These are phyloP conservation scores for Eristalis arbustorum DNA, from an alignment of 2,888 invertebrate genomes.

Conservation along the genomic window DNA sequence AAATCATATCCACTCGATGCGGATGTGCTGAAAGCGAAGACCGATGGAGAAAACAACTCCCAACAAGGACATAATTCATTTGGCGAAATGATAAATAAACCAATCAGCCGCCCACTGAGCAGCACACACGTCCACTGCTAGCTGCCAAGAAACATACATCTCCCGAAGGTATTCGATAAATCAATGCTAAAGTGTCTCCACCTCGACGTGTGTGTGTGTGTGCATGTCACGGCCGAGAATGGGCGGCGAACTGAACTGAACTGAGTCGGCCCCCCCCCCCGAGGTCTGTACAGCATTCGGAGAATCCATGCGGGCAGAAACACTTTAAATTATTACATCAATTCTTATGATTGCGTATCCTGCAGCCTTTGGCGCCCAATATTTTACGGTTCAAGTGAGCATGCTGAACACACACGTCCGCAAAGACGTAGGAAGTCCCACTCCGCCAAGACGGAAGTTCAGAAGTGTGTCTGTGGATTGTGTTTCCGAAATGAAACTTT, in stretches of 20 bases:
- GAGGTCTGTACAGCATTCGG: background rate
- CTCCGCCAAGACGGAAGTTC: constrained; percentile 65
- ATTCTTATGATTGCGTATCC: constrained; percentile 70
- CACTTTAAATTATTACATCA: constrained; percentile 70
- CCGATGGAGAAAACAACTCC: constrained; percentile 15
- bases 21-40: background rate
- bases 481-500: constrained; percentile 51
- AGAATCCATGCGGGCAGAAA: constrained; percentile 63
- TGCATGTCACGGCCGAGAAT: background rate
- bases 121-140: constrained; percentile 20
- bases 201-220: constrained; percentile 4
- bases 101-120: constrained; percentile 60
- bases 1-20: constrained; percentile 56
- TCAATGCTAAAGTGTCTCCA: constrained; percentile 63
- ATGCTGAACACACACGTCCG: constrained; percentile 5
- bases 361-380: constrained; percentile 71
- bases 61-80: constrained; percentile 58
- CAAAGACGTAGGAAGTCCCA: constrained; percentile 52
- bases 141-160: constrained; percentile 65
- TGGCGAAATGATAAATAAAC: constrained; percentile 66
- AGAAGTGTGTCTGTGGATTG: constrained; percentile 60
- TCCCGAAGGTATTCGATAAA: constrained; percentile 60
- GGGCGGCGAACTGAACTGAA: background rate
- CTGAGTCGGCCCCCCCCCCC: background rate
- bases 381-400: constrained; percentile 68